These are phyloP conservation scores for Falco naumanni DNA, from an alignment of 2,797 vertebrate genomes.

Conservation along the genomic window DNA sequence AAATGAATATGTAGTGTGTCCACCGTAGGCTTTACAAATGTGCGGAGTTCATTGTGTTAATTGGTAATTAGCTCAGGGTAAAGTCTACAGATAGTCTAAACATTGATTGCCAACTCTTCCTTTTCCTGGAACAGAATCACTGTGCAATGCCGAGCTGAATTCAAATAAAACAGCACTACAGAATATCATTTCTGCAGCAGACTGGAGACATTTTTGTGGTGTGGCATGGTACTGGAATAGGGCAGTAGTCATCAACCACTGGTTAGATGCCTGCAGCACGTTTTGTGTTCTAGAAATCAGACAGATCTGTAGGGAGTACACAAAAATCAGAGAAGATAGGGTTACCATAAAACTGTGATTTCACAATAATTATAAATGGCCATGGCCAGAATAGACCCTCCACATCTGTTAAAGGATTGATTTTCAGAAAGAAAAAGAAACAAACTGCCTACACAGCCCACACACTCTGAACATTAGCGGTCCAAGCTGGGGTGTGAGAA, in stretches of 20 bases:
- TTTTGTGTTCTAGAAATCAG: not conserved
- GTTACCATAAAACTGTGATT: not conserved
- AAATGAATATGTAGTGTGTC: slow-evolving; percentile 46
- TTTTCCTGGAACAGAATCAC: slow-evolving; percentile 29
- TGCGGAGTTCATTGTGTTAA: slow-evolving; percentile 47
- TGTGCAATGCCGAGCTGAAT: not conserved
- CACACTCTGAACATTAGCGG: not conserved
- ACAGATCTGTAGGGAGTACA: not conserved
- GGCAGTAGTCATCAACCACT: not conserved
- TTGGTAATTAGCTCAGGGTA: slow-evolving; percentile 50
- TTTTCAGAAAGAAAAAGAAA: not conserved
- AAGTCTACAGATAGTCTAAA: slow-evolving; percentile 56
- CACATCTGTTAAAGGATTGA: not conserved
- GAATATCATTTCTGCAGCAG: not conserved
- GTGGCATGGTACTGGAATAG: not conserved
- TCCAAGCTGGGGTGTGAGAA: not conserved
- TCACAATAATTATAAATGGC: not conserved
- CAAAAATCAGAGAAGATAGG: not conserved
- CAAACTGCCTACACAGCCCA: not conserved
- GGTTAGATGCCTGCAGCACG: not conserved
- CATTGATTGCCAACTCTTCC: slow-evolving; percentile 48
- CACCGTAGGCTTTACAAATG: slow-evolving; percentile 41
- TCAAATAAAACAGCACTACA: slow-evolving; percentile 16
- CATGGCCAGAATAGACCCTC: not conserved
- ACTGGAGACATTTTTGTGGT: slow-evolving; percentile 12